A percentile compares a stretch with the other conserved stretches of the same genome.
These are phyloP conservation scores for Dromococcyx pavoninus DNA, from an alignment of 2,797 vertebrate species.

Conservation along the genomic window DNA sequence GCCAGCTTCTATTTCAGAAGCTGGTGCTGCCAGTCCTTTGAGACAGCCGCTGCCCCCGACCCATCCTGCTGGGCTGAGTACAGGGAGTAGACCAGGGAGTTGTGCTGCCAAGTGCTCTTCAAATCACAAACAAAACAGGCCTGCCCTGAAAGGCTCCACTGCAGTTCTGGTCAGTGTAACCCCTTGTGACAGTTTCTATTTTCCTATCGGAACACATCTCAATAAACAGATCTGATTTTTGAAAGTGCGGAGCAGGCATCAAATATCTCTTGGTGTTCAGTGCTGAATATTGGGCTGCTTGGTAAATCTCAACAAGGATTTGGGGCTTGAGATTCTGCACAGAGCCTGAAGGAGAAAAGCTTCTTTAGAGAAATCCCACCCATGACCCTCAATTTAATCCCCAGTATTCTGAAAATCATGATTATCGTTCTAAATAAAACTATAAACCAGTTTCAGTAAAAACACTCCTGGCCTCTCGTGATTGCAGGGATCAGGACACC, in stretches of 20 bases:
- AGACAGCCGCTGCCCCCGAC: neutral
- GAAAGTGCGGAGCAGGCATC: neutral
- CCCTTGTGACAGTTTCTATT: neutral
- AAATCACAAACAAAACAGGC: neutral
- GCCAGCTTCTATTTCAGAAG: neutral
- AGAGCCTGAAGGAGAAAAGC: neutral
- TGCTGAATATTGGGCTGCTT: neutral
- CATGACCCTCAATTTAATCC: neutral
- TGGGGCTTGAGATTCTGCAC: neutral
- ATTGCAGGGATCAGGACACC: neutral
- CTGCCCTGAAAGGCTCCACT: neutral
- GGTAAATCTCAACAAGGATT: neutral
- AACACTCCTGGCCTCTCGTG: neutral
- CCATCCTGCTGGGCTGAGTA: neutral
- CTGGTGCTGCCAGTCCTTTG: accelerated
- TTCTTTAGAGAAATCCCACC: neutral
- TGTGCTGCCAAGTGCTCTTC: neutral
- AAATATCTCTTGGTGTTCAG: neutral
- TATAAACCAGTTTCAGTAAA: neutral
- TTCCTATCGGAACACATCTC: neutral
- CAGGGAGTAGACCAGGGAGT: neutral
- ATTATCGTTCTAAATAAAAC: neutral
- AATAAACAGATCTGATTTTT: neutral
- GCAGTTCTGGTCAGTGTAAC: neutral
- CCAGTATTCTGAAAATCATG: neutral